Base-by-base conservation (phyloP, 2,888 invertebrate genomes). In the Amblyjoppa fuscipennis region DNA sequence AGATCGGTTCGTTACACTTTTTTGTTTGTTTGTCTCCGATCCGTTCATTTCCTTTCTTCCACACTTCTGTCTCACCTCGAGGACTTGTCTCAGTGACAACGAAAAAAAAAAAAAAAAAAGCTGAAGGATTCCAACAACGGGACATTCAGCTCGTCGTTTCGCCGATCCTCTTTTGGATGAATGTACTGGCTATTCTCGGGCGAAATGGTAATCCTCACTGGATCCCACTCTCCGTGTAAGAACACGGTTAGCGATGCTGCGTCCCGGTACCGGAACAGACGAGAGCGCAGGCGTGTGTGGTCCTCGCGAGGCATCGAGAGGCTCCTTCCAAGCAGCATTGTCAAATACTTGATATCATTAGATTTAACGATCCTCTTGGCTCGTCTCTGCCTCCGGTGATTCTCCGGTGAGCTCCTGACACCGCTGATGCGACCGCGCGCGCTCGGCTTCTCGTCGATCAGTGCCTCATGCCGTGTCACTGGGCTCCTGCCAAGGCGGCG, bases 291-390 rank as follows among this genome's bases (percentile, higher is more conserved):
- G 13, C 51, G 89, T 90, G 92, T 92, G 93, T 92, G 92, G 92
- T 91, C 91, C 83, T 34, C 79, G 74, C 34, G 64, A 76, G 45
- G 25, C 5, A 71, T 41, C 71, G 81, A 73, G 81, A 84, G 77
- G 7, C 7, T 7, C 7, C 16, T 20, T 41, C 20, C 80, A 82
- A 87, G 88, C 81, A 85, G 90, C 90, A 91, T 91, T 91, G 92
- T 93, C 91, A 91, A 92, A 92, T 92, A 91, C 88, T 91, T 91
- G 91, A 92, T 92, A 93, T 93, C 93, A 93, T 93, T 93, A 92
- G 92, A 93, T 92, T 93, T 93, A 93, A 93, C 91, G 93, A 93
- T 90, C 70, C 74, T 82, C 90, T 88, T 81, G 83, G 76, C 83
- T 77, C 69, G 77, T 66, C 64, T 64, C 64, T 38, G 51, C 59